Evolutionary conservation across 2,888 invertebrate genomes (phyloP).

Genomic region (Oscheius myriophilus): DNA sequence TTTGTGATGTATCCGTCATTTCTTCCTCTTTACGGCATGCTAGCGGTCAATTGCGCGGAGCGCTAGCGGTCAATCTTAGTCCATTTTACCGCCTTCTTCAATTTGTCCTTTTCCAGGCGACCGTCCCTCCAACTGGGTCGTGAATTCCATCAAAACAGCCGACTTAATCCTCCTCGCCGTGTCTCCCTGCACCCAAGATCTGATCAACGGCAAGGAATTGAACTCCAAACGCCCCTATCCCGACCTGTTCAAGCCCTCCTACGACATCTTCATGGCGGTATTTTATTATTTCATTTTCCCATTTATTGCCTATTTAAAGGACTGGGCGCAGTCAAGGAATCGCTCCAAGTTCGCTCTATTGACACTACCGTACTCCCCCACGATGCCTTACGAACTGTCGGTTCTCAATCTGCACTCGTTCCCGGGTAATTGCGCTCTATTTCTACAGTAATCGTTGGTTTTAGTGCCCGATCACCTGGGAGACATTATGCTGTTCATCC

Average conservation of each 20-base stretch:
- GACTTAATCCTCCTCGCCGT: constrained; percentile 56
- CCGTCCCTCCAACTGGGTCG: constrained; percentile 60
- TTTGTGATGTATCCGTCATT: too few relatives aligned
- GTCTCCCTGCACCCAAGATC: constrained; percentile 50
- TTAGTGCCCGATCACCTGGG: constrained; percentile 10
- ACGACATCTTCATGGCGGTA: constrained; percentile 54
- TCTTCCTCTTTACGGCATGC: too few relatives aligned
- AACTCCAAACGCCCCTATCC: constrained; percentile 51
- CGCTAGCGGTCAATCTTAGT: too few relatives aligned
- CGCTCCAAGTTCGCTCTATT: constrained; percentile 32
- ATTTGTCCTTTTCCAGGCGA: constrained; percentile 37
- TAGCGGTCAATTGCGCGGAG: too few relatives aligned
- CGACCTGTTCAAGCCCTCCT: constrained; percentile 57
- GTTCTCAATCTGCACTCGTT: constrained; percentile 35
- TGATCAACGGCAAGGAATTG: constrained; percentile 41
- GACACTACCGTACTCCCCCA: constrained; percentile 40
- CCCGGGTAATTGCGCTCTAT: constrained; percentile 22
- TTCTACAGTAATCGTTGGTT: neutral
- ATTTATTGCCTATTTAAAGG: constrained; percentile 23
- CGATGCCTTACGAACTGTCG: constrained; percentile 34
- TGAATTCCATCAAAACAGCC: constrained; percentile 42
- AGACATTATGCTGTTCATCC: constrained; percentile 12
- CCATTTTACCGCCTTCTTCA: neutral
- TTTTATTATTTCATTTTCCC: neutral
- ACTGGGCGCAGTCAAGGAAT: constrained; percentile 2